A percentile compares a stretch with the other conserved stretches of the same genome.
Conservation (phyloP, 2,888 invertebrate genomes). For the Ochlodes sylvanus region DNA sequence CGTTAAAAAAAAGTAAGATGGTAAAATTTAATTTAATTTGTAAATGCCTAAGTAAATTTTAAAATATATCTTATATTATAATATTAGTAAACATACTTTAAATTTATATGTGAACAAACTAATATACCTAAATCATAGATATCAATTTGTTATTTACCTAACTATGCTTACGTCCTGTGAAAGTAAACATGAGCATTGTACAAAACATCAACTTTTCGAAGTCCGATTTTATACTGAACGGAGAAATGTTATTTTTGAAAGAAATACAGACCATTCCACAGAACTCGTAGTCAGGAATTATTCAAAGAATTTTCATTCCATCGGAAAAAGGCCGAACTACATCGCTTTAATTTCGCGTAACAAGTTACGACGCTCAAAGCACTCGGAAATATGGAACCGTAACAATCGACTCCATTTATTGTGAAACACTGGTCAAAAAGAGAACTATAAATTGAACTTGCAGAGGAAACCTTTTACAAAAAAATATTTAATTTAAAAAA, state of each 20-base stretch:
- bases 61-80: too few species aligned
- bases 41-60: too few species aligned
- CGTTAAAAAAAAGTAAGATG: too few species aligned
- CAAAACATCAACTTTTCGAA: constrained; percentile 5
- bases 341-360: constrained; percentile 17
- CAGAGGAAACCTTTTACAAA: background rate
- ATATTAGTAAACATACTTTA: too few species aligned
- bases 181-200: background rate
- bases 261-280: constrained; percentile 7
- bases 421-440: constrained; percentile 11
- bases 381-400: constrained; percentile 12
- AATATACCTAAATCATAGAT: too few species aligned
- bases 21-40: too few species aligned
- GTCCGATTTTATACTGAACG: background rate
- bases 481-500: constrained; percentile 12
- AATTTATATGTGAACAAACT: too few species aligned
- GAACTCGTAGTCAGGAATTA: constrained; percentile 16
- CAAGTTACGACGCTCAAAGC: constrained; percentile 15
- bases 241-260: constrained; percentile 8
- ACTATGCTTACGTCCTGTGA: background rate
- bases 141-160: too few species aligned
- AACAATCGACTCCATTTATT: constrained; percentile 16
- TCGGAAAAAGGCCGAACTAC: constrained; percentile 12
- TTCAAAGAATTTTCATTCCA: constrained; percentile 21
- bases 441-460: constrained; percentile 14